Evolutionary conservation across 2,113 vertebrate species (phyloP).

Genomic region (Mormyrus iriodes): DNA sequence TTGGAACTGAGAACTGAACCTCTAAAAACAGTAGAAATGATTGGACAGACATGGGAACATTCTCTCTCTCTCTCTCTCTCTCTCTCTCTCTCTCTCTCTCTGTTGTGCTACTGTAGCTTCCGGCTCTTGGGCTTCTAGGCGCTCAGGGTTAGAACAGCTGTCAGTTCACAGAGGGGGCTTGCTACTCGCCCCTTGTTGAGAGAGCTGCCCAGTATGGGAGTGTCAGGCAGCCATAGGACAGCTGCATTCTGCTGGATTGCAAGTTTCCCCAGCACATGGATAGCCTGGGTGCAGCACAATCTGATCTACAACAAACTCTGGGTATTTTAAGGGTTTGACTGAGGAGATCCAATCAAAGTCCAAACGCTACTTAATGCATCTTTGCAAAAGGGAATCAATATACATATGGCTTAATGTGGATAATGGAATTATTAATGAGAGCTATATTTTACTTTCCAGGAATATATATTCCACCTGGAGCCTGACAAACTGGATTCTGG

Average conservation of each 20-base stretch:
- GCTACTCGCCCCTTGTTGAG: constrained; percentile 26
- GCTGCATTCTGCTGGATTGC: not conserved
- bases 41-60: not conserved
- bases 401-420: constrained; percentile 49
- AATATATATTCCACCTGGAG: constrained; percentile 94
- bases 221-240: not conserved
- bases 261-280: not conserved
- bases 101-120: not conserved
- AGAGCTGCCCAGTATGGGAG: constrained; percentile 34
- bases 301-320: constrained; percentile 27
- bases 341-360: constrained; percentile 39
- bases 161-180: constrained; percentile 34
- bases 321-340: constrained; percentile 48
- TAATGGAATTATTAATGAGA: constrained; percentile 44
- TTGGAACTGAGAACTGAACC: not conserved
- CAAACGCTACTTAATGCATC: constrained; percentile 37
- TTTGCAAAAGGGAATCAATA: constrained; percentile 38
- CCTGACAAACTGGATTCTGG: constrained; percentile 89
- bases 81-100: not conserved
- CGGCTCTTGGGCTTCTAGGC: not conserved
- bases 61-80: not conserved
- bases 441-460: constrained; percentile 61
- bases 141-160: constrained; percentile 43
- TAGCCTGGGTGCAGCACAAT: constrained; percentile 25
- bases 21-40: not conserved